Base-by-base conservation (phyloP, 2,797 vertebrate genomes). In the Rhadinocentrus ornatus region DNA sequence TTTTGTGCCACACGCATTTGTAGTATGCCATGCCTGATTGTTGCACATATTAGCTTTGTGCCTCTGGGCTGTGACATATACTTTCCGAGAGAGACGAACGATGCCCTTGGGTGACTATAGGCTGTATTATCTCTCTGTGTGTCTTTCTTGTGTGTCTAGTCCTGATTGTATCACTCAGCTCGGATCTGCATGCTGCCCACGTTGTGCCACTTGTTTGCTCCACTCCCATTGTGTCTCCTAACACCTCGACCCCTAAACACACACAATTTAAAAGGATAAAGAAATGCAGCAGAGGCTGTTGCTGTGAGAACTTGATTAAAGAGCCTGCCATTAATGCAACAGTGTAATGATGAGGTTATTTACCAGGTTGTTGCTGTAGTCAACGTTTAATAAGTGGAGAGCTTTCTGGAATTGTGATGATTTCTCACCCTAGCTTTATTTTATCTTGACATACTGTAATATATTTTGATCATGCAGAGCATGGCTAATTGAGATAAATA, bases 401-500 rank as follows among this genome's bases (percentile, higher is more conserved):
- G 72, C 35, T 65, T 69, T 65, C n/a, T 0, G 18, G 46, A 50
- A 50, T 52, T 20, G 12, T 60, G 57, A 77, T 66, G 72, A 89
- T 91, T 86, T 53, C 86, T 85, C 73, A 69, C 34, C 76, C 12
- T 50, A 69, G 60, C 48, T 65, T 84, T 67, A 83, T 86, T 53
- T 0, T 71, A 82, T 85, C 79, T 50, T 0, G 63, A 63, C 81
- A 73, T 78, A 27, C 13, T 27, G 50, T 53, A 57, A 62, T 77
- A 81, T 87, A 83, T 80, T 69, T 82, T 64, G 75, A 76, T 73
- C 64, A 71, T 83, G 81, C 85, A 75, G 71, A 77, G 82, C 78
- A 41, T 66, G 26, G 79, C 78, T 91, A 87, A 91, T 89, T 90
- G 84, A 85, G 88, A 89, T 73, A 61, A 87, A 87, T 80, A 53